These are phyloP conservation scores for Drosophila chauvacae DNA, from an alignment of 1,140 invertebrate genomes.

Conservation along the genomic window DNA sequence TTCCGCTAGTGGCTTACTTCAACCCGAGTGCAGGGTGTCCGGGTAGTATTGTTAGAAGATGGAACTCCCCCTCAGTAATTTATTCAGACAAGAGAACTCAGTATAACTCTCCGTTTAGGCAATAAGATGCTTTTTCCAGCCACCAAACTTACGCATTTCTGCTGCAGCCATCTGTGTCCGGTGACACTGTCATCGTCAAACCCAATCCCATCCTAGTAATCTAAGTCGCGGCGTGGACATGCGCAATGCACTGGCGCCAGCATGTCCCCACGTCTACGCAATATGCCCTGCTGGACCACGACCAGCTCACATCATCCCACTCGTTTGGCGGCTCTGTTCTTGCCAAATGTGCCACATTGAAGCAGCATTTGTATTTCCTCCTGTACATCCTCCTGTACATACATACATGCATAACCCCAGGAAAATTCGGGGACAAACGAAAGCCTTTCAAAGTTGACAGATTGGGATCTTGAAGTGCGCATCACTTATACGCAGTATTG, in stretches of 20 bases:
- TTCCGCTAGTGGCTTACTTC: neutral
- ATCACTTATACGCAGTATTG: neutral
- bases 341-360: constrained; percentile 42
- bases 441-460: constrained; percentile 1
- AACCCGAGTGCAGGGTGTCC: no score
- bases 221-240: constrained; percentile 19
- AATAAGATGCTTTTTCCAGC: constrained; percentile 38
- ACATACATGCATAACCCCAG: neutral
- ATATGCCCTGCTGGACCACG: constrained; percentile 28
- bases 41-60: neutral
- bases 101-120: constrained; percentile 6
- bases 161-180: constrained; percentile 46
- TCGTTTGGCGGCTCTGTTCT: constrained; percentile 19
- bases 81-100: neutral
- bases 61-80: neutral
- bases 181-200: constrained; percentile 1
- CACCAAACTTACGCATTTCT: constrained; percentile 60
- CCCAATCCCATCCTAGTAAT: constrained; percentile 11
- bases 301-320: constrained; percentile 26
- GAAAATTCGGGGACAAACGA: neutral
- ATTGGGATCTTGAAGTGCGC: neutral
- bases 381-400: neutral
- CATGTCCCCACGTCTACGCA: constrained; percentile 32
- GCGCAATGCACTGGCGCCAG: constrained; percentile 50
- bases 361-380: constrained; percentile 4